These are phyloP conservation scores for Anguilla anguilla DNA, from an alignment of 2,797 vertebrate genomes.

Conservation along the genomic window DNA sequence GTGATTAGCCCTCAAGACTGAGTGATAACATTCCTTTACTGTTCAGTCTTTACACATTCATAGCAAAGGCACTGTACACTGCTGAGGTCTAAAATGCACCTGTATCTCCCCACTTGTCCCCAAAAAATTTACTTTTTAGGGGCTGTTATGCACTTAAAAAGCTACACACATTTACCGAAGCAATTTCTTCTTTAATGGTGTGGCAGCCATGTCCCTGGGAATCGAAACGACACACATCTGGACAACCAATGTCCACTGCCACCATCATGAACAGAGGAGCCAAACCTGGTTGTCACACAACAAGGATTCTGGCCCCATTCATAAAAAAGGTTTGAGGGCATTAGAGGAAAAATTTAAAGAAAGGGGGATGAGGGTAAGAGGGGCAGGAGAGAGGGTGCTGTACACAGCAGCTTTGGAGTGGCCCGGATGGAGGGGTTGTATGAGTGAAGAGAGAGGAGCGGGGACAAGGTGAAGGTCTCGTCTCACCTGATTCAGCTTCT, in stretches of 20 bases:
- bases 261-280: neutral
- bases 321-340: neutral
- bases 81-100: neutral
- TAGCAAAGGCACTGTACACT: neutral
- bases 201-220: neutral
- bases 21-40: neutral
- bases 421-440: neutral
- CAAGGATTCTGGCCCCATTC: neutral
- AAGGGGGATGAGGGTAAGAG: neutral
- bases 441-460: neutral
- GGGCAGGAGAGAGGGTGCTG: neutral
- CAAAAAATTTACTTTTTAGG: neutral
- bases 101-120: neutral
- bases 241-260: neutral
- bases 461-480: neutral
- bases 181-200: neutral
- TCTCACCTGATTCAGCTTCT: slow-evolving; percentile 93
- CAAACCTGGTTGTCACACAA: neutral
- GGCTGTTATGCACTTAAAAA: neutral
- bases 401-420: neutral
- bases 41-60: neutral
- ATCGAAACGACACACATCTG: neutral
- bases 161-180: neutral
- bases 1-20: neutral
- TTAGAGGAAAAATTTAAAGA: neutral